These are phyloP conservation scores for Parasteatoda lunata DNA, from an alignment of 2,888 invertebrate genomes.

Conservation along the genomic window DNA sequence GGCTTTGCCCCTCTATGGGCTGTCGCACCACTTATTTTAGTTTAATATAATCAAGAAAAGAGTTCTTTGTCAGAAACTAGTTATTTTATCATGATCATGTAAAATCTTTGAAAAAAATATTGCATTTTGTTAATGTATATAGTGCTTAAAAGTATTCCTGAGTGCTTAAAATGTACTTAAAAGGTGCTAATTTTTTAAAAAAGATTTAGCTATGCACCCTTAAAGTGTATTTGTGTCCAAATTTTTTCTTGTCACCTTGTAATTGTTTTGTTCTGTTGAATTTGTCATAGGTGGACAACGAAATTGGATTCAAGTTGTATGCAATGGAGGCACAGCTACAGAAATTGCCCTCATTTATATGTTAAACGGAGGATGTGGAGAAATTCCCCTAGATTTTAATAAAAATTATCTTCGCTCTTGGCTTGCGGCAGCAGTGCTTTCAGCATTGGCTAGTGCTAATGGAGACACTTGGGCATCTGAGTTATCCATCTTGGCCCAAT, in stretches of 20 bases:
- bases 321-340: conserved; percentile 91
- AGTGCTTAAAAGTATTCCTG: too few relatives aligned
- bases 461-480: conserved; percentile 96
- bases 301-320: conserved; percentile 91
- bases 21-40: too few relatives aligned
- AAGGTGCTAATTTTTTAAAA: too few relatives aligned
- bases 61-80: too few relatives aligned
- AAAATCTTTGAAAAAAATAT: too few relatives aligned
- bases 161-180: too few relatives aligned
- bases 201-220: too few relatives aligned
- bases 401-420: conserved; percentile 83
- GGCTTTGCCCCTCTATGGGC: too few relatives aligned
- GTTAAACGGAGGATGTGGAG: conserved; percentile 83
- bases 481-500: conserved; percentile 81
- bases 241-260: conserved; percentile 72
- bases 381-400: conserved; percentile 85
- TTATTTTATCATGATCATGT: too few relatives aligned
- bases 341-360: conserved; percentile 85
- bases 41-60: too few relatives aligned
- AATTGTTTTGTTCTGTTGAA: not conserved
- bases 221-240: not conserved
- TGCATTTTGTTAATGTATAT: too few relatives aligned
- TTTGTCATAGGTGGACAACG: conserved; percentile 83
- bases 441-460: conserved; percentile 85
- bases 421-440: conserved; percentile 86